Percentiles rank a stretch among this genome's conserved stretches.
These are phyloP conservation scores for Heptranchias perlo DNA, from an alignment of 2,113 vertebrate species.

Conservation along the genomic window DNA sequence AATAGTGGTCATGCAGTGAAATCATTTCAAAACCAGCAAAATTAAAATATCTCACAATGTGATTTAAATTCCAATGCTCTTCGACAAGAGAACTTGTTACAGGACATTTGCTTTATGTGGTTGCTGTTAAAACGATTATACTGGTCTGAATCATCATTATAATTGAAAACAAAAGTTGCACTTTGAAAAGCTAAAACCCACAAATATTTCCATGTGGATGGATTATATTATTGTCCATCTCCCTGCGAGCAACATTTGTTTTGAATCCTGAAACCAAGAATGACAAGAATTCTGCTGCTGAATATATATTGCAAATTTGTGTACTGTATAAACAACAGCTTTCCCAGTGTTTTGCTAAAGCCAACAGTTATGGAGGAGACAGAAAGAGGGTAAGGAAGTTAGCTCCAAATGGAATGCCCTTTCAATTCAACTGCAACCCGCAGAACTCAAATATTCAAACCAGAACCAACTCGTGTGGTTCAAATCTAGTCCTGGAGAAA, in stretches of 20 bases:
- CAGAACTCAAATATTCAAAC: no score
- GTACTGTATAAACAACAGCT: background rate
- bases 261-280: background rate
- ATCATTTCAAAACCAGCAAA: background rate
- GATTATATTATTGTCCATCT: background rate
- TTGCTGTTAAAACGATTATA: background rate
- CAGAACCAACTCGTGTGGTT: no score
- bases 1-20: background rate
- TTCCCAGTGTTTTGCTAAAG: background rate
- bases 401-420: no score
- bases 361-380: no score
- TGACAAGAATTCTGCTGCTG: background rate
- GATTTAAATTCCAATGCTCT: background rate
- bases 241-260: no score
- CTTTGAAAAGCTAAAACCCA: background rate
- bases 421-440: no score
- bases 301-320: background rate
- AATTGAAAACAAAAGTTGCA: background rate
- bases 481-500: no score
- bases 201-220: background rate
- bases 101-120: background rate
- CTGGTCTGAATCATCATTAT: background rate
- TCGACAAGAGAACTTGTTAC: background rate
- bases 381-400: no score
- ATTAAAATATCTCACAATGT: background rate